Base-by-base conservation (phyloP, 1,140 invertebrate genomes). In the Odontomachus brunneus region DNA sequence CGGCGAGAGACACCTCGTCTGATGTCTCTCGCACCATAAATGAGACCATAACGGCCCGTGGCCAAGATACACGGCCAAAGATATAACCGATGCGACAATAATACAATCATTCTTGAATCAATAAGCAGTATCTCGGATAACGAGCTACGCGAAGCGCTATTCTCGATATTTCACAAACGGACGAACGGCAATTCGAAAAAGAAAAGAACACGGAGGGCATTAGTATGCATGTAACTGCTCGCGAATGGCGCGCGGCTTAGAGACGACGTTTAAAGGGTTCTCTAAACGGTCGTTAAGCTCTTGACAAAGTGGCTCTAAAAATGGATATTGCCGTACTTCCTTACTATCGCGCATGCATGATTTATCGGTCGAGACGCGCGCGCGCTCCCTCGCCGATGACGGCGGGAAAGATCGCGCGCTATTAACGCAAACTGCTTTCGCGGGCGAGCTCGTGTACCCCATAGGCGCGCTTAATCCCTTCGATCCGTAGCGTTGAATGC, bases 401-500 rank as follows among this genome's bases (percentile, higher is more conserved):
- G 65, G 71, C 65, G 44, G 65, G 48, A 80, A 80, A 80, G 75
- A 69, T 80, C 51, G 65, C 22, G 17, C 51, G 22, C 38, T 59
- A 67, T 84, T 88, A 81, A 53, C 51, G 24, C n/a, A 67, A 80
- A 78, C 75, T 76, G 84, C 60, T 88, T 82, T 83, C 69, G 59
- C 66, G 24, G 33, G 57, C 29, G n/a, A 14, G n/a, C 59, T 60
- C 48, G 51, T 51, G 57, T 57, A 66, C 38, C 82, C 81, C 65
- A 51, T 60, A 72, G 83, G 49, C 57, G 49, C 73, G 74, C 80
- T 87, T 88, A 89, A 84, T 89, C 88, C 86, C 72, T 80, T 88
- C 85, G 84, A 88, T 89, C 85, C 74, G 78, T 67, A 60, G 29
- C 78, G 84, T 82, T 82, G 75, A 85, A 83, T 88, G 67, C 84